Percentiles rank a stretch among this genome's conserved stretches.
Evolutionary conservation across 2,797 vertebrate species (phyloP).

Genomic region (Balearica regulorum): DNA sequence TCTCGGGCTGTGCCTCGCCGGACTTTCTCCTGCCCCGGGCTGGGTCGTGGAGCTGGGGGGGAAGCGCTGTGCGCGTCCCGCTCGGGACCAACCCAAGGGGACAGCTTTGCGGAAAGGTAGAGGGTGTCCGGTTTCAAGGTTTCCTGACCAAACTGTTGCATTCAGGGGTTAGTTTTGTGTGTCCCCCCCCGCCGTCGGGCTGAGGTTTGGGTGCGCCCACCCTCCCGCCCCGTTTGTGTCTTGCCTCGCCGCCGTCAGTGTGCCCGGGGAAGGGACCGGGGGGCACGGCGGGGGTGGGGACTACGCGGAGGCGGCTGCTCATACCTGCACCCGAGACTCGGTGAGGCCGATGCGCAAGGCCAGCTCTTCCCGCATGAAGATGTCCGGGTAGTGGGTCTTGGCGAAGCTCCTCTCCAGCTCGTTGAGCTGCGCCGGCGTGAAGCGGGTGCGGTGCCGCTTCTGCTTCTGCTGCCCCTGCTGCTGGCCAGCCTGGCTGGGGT

Average conservation of each 20-base stretch:
- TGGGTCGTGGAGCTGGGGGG: neutral
- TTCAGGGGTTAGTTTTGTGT: neutral
- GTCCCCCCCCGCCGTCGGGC: no score
- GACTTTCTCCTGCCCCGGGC: neutral
- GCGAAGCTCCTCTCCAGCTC: conserved; percentile 98
- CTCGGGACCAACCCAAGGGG: neutral
- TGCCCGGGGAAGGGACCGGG: neutral
- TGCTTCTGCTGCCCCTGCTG: conserved; percentile 93
- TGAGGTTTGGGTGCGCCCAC: neutral
- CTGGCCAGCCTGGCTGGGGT: conserved; percentile 81
- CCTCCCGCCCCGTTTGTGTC: neutral
- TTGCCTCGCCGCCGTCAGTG: neutral
- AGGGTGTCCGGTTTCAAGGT: neutral
- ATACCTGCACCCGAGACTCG: conserved; percentile 96
- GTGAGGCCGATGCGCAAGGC: conserved; percentile 96
- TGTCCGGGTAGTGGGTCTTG: conserved; percentile 98
- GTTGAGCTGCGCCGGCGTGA: conserved; percentile 97
- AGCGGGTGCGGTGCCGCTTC: conserved; percentile 96
- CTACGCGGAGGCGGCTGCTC: neutral
- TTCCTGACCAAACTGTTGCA: neutral
- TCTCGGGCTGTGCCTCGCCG: neutral
- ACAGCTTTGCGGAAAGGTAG: neutral
- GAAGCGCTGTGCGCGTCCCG: neutral
- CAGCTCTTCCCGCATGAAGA: conserved; percentile 98
- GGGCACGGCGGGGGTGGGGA: neutral